Conservation (phyloP, 2,113 vertebrate genomes). For the Blennius ocellaris region DNA sequence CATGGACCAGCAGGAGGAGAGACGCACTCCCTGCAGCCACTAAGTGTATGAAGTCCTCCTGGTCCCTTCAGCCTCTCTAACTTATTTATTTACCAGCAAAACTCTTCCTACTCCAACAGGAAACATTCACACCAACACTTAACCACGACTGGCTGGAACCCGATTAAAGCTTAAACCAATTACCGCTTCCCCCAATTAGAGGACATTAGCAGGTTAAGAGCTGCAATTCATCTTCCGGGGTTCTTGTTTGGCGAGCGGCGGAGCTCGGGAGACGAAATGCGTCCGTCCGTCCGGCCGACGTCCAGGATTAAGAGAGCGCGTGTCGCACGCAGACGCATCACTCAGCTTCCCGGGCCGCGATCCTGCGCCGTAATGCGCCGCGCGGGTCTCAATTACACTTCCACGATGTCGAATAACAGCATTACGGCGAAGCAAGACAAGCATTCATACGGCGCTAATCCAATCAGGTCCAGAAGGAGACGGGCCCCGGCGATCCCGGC, state of each 20-base stretch:
- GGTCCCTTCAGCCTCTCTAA: constrained; percentile 82
- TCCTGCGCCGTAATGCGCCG: constrained; percentile 68
- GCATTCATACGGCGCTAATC: constrained; percentile 81
- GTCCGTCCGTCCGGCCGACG: constrained; percentile 51
- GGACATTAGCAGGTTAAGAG: constrained; percentile 82
- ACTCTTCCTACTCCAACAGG: constrained; percentile 77
- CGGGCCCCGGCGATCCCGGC: constrained; percentile 63
- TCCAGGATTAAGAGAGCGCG: constrained; percentile 73
- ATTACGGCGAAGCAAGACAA: constrained; percentile 77
- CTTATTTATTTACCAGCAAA: constrained; percentile 84
- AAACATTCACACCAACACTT: constrained; percentile 75
- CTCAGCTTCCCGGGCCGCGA: constrained; percentile 64
- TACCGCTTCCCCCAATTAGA: constrained; percentile 83
- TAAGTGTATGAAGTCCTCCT: neutral
- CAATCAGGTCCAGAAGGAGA: constrained; percentile 78
- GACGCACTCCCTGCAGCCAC: neutral
- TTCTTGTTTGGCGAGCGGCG: constrained; percentile 54
- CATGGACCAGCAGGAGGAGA: too few relatives aligned
- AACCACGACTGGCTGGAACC: constrained; percentile 72
- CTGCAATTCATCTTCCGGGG: constrained; percentile 74
- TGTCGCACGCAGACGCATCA: constrained; percentile 68
- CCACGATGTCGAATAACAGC: constrained; percentile 81
- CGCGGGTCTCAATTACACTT: constrained; percentile 77
- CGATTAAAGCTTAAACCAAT: constrained; percentile 85
- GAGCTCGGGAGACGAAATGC: constrained; percentile 43